Evolutionary conservation across 2,888 invertebrate genomes (phyloP).

Genomic region (Taenaris catops): DNA sequence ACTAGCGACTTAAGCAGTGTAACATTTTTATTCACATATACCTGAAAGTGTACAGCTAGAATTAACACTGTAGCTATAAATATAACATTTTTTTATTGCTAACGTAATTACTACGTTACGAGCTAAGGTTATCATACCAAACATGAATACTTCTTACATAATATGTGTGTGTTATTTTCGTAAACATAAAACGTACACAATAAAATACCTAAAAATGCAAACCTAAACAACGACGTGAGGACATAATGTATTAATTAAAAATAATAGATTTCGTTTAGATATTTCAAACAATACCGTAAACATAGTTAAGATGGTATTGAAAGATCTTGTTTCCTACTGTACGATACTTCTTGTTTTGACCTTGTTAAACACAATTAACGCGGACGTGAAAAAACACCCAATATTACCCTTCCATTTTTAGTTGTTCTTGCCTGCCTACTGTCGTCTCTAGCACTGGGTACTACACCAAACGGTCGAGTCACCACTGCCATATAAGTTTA

Average conservation of each 20-base stretch:
- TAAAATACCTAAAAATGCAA: no score
- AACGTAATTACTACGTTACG: background rate
- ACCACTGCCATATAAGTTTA: conserved; percentile 73
- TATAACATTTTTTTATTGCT: background rate
- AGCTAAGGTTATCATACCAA: conserved; percentile 2
- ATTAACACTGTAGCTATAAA: no score
- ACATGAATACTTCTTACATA: conserved; percentile 4
- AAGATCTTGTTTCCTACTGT: conserved; percentile 18
- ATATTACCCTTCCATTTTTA: conserved; percentile 60
- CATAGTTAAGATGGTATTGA: conserved; percentile 19
- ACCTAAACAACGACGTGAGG: no score
- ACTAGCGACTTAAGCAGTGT: no score
- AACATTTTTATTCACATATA: no score
- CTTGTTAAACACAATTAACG: conserved; percentile 26
- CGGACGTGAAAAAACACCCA: conserved; percentile 11
- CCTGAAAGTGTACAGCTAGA: no score
- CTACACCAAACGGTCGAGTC: conserved; percentile 61
- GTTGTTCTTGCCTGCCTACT: conserved; percentile 45
- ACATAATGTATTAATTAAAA: conserved; percentile 10
- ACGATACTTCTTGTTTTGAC: conserved; percentile 14
- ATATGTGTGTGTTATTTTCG: no score
- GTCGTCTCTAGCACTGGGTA: conserved; percentile 56
- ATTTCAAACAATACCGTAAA: conserved; percentile 17
- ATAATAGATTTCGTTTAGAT: conserved; percentile 8
- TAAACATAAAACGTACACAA: no score